These are phyloP conservation scores for Paramuricea clavata DNA, from an alignment of 92 coral and sea anemone genomes.

Conservation along the genomic window DNA sequence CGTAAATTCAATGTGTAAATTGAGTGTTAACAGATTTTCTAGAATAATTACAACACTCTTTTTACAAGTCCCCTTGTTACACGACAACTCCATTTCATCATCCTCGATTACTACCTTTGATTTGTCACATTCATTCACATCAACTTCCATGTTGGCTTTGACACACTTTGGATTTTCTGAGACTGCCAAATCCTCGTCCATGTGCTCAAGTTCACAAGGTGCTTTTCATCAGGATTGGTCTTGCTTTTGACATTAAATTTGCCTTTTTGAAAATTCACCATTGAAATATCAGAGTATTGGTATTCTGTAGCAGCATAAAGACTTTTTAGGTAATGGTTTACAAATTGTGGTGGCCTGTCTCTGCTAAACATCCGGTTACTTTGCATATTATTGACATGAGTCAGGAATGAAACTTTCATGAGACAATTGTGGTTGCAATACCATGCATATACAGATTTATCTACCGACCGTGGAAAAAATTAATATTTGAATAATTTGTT, in stretches of 20 bases:
- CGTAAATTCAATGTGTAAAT: background rate
- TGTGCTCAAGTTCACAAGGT: background rate
- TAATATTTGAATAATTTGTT: constrained; percentile 71
- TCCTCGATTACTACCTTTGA: background rate
- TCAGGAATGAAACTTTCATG: constrained; percentile 73
- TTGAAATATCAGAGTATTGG: background rate
- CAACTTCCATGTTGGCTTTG: no score
- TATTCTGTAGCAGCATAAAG: background rate
- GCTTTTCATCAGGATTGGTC: background rate
- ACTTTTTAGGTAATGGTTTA: constrained; percentile 54
- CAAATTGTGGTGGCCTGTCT: constrained; percentile 58
- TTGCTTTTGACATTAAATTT: background rate
- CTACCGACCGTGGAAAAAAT: constrained; percentile 66
- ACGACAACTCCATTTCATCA: background rate
- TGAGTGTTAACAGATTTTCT: background rate
- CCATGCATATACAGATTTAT: constrained; percentile 80
- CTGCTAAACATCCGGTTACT: constrained; percentile 69
- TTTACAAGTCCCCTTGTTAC: background rate
- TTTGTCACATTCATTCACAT: no score
- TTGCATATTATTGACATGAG: constrained; percentile 64
- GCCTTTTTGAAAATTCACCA: constrained; percentile 5
- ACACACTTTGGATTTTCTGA: no score
- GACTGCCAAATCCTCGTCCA: no score
- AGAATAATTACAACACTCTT: background rate
- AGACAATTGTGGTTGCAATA: constrained; percentile 65